A percentile compares a stretch with the other conserved stretches of the same genome.
These are phyloP conservation scores for Pseudoips prasinana DNA, from an alignment of 2,888 invertebrate genomes.

Conservation along the genomic window DNA sequence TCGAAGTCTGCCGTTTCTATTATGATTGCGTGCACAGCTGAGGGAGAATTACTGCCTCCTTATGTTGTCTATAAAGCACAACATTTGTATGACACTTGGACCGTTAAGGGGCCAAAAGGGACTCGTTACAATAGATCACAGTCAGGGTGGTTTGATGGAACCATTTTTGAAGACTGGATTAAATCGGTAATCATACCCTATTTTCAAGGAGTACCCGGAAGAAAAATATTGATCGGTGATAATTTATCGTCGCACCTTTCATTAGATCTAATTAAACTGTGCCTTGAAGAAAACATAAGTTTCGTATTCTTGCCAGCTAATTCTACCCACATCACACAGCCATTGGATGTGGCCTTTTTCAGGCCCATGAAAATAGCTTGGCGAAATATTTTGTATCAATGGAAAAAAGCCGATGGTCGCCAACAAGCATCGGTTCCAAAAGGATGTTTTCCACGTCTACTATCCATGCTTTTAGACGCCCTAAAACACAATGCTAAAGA, in stretches of 20 bases:
- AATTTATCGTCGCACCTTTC: slow-evolving; percentile 21
- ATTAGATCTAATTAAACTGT: slow-evolving; percentile 8
- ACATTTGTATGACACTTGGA: slow-evolving; percentile 38
- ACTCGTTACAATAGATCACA: slow-evolving; percentile 47
- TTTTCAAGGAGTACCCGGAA: slow-evolving; percentile 8
- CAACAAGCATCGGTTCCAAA: slow-evolving; percentile 12
- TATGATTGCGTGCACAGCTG: slow-evolving; percentile 49
- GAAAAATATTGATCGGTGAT: slow-evolving; percentile 20
- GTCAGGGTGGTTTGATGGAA: slow-evolving; percentile 48
- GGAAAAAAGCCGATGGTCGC: slow-evolving; percentile 15
- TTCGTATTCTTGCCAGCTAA: slow-evolving; percentile 24
- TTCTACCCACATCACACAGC: slow-evolving; percentile 23
- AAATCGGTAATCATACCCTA: slow-evolving; percentile 13
- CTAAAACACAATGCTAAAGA: slow-evolving; percentile 13
- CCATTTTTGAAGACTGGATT: slow-evolving; percentile 38
- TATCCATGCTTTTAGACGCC: slow-evolving; percentile 27
- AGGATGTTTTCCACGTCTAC: slow-evolving; percentile 32
- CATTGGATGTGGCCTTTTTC: slow-evolving; percentile 25
- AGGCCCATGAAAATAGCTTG: slow-evolving; percentile 22
- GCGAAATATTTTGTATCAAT: slow-evolving; percentile 15
- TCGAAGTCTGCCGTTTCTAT: slow-evolving; percentile 31
- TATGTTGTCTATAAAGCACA: slow-evolving; percentile 56
- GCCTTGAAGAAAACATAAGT: slow-evolving; percentile 15
- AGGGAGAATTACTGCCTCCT: slow-evolving; percentile 44
- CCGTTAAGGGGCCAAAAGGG: slow-evolving; percentile 32